Conservation (phyloP, 2,113 vertebrate species). For the Piaya cayana region DNA sequence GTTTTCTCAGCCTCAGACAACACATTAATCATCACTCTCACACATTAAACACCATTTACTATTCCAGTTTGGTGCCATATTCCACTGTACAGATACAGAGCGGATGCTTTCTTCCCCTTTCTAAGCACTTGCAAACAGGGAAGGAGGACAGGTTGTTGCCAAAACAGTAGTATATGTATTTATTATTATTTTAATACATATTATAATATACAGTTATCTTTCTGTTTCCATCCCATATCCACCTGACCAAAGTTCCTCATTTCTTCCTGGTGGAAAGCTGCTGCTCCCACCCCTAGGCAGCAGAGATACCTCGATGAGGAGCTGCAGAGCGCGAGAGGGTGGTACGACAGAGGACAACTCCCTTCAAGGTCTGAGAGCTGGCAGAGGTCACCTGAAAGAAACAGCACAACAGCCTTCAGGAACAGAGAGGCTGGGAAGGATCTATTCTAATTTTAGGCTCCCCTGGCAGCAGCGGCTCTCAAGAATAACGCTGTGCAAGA, state of each 20-base stretch:
- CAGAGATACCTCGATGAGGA: not conserved
- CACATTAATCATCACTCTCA: not conserved
- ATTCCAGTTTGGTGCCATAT: not conserved
- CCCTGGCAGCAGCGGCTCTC: not conserved
- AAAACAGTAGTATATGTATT: not conserved
- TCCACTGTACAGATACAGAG: not conserved
- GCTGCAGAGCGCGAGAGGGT: conserved; percentile 64
- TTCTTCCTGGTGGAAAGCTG: not conserved
- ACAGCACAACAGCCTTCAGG: not conserved
- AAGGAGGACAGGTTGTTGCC: not conserved
- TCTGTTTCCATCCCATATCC: not conserved
- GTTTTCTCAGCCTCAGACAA: not conserved
- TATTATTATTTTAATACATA: not conserved
- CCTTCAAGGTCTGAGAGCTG: conserved; percentile 88
- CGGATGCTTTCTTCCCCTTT: not conserved
- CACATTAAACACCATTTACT: not conserved
- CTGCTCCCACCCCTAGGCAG: not conserved
- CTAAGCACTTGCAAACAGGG: not conserved
- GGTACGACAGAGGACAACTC: conserved; percentile 74
- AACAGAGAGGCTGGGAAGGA: not conserved
- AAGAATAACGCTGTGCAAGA: not conserved
- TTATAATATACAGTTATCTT: not conserved
- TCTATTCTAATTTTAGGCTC: not conserved
- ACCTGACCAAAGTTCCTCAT: not conserved
- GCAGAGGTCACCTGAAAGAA: conserved; percentile 84